phyloP scores from a whole-genome alignment of 1,140 invertebrate species.

The Drosophila malerkotliana region DNA sequence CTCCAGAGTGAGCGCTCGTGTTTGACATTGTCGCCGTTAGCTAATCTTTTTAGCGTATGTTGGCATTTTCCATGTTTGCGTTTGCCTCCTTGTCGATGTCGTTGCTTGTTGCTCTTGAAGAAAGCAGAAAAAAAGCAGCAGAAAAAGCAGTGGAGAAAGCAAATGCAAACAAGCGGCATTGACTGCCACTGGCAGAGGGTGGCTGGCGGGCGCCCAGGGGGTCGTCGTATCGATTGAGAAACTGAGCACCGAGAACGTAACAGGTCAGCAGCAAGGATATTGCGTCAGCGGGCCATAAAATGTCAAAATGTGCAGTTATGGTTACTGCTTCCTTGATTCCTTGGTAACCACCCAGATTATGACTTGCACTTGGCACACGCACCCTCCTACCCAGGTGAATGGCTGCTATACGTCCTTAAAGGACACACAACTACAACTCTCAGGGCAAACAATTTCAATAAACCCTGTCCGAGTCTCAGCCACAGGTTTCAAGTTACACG shows the following conservation, averaged over 20 bases:
- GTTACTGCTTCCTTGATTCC: slow-evolving; percentile 39
- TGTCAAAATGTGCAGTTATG: slow-evolving; percentile 56
- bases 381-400: not conserved
- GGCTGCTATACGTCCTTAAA: not conserved
- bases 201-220: not conserved
- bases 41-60: slow-evolving; percentile 82
- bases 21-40: slow-evolving; percentile 81
- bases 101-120: slow-evolving; percentile 54
- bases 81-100: slow-evolving; percentile 61
- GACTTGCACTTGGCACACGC: slow-evolving; percentile 39
- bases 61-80: slow-evolving; percentile 81
- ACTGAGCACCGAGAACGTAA: slow-evolving; percentile 61
- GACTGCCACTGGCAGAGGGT: slow-evolving; percentile 17
- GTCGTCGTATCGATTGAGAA: slow-evolving; percentile 66
- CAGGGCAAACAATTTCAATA: slow-evolving; percentile 1
- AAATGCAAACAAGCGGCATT: slow-evolving; percentile 79
- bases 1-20: slow-evolving; percentile 53
- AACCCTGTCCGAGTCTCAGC: not conserved
- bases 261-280: slow-evolving; percentile 67
- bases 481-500: slow-evolving; percentile 1
- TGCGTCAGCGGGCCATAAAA: slow-evolving; percentile 52
- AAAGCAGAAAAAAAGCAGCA: slow-evolving; percentile 52
- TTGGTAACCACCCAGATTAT: slow-evolving; percentile 2
- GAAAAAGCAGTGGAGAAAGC: slow-evolving; percentile 50
- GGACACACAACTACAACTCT: not conserved